These are phyloP conservation scores for Caenorhabditis uteleia DNA, from an alignment of 2,888 invertebrate species.

Conservation along the genomic window DNA sequence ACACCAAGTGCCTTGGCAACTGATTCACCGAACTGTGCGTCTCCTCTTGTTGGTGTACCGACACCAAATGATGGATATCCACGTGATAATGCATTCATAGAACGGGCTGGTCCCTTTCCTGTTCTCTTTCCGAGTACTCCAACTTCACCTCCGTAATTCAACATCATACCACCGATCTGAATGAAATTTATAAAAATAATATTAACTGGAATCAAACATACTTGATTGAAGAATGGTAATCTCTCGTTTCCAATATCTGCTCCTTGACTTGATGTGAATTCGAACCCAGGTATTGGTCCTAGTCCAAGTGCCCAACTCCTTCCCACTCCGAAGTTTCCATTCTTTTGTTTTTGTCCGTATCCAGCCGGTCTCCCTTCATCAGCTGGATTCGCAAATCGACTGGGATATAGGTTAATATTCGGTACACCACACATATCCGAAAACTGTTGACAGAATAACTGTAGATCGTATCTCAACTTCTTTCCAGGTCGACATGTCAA, in stretches of 20 bases:
- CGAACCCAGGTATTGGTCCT: constrained; percentile 59
- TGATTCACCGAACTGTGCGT: constrained; percentile 21
- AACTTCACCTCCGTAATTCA: constrained; percentile 58
- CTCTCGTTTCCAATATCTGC: constrained; percentile 55
- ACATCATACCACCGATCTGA: constrained; percentile 63
- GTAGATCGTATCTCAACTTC: constrained; percentile 61
- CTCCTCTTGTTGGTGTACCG: constrained; percentile 18
- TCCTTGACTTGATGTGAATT: constrained; percentile 46
- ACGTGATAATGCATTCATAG: constrained; percentile 50
- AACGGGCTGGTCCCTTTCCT: constrained; percentile 58
- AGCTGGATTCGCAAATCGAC: constrained; percentile 31
- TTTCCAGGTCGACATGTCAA: constrained; percentile 62
- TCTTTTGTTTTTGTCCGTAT: constrained; percentile 66
- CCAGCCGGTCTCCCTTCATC: constrained; percentile 59
- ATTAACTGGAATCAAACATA: neutral
- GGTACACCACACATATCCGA: constrained; percentile 62
- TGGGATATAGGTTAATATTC: constrained; percentile 55
- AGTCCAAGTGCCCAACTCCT: constrained; percentile 57
- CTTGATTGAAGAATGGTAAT: constrained; percentile 56
- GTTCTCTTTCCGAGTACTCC: constrained; percentile 56
- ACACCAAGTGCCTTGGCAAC: constrained; percentile 43
- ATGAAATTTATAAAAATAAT: constrained; percentile 5
- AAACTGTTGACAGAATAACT: constrained; percentile 63
- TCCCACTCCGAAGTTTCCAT: constrained; percentile 61
- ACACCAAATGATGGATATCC: constrained; percentile 41